Evolutionary conservation across 2,797 vertebrate species (phyloP).

Genomic region (Schizopygopsis malacanthus): DNA sequence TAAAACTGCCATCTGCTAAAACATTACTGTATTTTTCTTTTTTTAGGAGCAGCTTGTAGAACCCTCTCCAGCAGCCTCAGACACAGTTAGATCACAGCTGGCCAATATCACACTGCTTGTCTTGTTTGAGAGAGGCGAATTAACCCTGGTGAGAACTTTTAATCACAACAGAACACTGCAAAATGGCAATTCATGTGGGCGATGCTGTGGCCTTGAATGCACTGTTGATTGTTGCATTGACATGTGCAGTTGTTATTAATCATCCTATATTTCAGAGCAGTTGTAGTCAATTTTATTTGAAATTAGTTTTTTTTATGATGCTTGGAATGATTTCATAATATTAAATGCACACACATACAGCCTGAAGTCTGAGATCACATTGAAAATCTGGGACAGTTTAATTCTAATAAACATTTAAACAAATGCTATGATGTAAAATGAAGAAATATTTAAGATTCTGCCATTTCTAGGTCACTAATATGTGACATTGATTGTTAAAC

Average conservation of each 20-base stretch:
- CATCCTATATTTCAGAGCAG: slow-evolving; percentile 3
- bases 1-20: not conserved
- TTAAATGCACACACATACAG: not conserved
- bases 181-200: not conserved
- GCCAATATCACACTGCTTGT: not conserved
- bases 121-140: slow-evolving; percentile 4
- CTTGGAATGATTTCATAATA: not conserved
- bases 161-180: not conserved
- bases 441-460: slow-evolving; percentile 1
- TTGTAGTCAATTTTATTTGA: not conserved
- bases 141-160: slow-evolving; percentile 3
- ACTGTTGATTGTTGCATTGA: slow-evolving; percentile 9
- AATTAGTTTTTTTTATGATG: not conserved
- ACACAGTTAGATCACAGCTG: slow-evolving; percentile 32
- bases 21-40: not conserved
- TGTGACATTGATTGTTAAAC: not conserved
- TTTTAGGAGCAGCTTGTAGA: slow-evolving; percentile 19
- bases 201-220: not conserved
- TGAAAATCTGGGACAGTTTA: not conserved
- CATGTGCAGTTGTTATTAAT: slow-evolving; percentile 6
- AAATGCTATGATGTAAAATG: not conserved
- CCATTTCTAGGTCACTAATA: not conserved
- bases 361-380: not conserved
- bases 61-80: not conserved
- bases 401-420: not conserved